Evolutionary conservation across 2,113 vertebrate genomes (phyloP), one percentile per base, ranked within the genome.

Genomic region (Dolichotis patagonum): DNA sequence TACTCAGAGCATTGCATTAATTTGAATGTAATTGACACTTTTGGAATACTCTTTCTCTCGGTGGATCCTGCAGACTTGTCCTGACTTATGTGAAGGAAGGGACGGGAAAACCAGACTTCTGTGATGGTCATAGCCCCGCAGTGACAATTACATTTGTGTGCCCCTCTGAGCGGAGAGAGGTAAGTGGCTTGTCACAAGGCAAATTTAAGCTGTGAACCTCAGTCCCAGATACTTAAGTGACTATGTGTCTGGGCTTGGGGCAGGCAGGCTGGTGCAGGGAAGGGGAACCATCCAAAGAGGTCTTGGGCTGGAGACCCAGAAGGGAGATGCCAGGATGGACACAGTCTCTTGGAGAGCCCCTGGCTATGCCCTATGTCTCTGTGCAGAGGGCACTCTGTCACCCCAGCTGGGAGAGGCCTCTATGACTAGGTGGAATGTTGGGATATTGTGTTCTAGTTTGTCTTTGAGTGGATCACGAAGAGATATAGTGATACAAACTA

Each of bases 91-190:
- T 62, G 98, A 99, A 82, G 90, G 85, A 97, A 71, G 97, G 49
- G 35, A 38, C 80, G 0, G 89, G 58, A 0, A 86, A 93, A 69
- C 99, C 98, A 6, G 95, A 97, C 1, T 99, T 99, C 73, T 99
- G 99, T 94, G 96, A 98, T 1, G 99, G 96, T 5, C 99, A 99
- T 97, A 96, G 94, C 56, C 99, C 99, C 11, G 99, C 99, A 0
- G 99, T 99, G 95, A 99, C 98, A 0, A 98, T 99, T 93, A 99
- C 99, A 0, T 99, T 99, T 86, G 98, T 99, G 94, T 99, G 99
- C 95, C 99, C 99, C 0, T 99, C 99, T 0, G 98, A 98, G 81
- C 99, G 99, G 85, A 99, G 99, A 95, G 98, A 98, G 98, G 99
- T 99, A 98, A 97, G 99, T 91, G 86, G 2, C 75, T n/a, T 9